Conservation (phyloP, 2,888 invertebrate genomes). For the Beris morrisii region DNA sequence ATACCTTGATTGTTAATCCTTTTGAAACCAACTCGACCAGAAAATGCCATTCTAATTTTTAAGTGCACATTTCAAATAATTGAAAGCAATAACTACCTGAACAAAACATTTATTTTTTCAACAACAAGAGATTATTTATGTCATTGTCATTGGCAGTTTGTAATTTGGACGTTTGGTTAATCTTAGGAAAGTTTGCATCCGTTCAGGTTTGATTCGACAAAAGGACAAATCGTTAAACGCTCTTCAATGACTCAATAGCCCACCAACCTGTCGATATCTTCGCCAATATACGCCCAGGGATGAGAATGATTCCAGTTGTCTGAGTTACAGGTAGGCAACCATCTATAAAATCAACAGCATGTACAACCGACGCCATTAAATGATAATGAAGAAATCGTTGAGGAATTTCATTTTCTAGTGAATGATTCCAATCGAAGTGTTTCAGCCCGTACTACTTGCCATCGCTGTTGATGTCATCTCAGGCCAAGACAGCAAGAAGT, state of each 20-base stretch:
- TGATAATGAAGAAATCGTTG: slow-evolving; percentile 23
- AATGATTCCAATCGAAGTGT: slow-evolving; percentile 17
- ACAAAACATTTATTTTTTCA: too few species aligned
- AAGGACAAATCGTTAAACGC: slow-evolving; percentile 19
- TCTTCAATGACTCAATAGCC: slow-evolving; percentile 12
- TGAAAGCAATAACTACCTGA: too few species aligned
- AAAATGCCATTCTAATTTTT: too few species aligned
- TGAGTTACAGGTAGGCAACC: not conserved
- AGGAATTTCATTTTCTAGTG: slow-evolving; percentile 25
- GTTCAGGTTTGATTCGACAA: not conserved
- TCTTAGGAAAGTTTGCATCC: too few species aligned
- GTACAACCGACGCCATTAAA: slow-evolving; percentile 25
- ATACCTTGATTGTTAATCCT: too few species aligned
- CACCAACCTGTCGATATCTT: slow-evolving; percentile 2
- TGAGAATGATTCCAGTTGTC: not conserved
- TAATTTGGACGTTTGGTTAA: too few species aligned
- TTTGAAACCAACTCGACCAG: too few species aligned
- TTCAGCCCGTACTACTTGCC: not conserved
- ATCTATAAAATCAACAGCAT: slow-evolving; percentile 14
- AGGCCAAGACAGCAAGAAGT: not conserved
- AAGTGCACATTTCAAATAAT: too few species aligned
- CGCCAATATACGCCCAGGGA: not conserved
- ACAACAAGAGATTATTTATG: too few species aligned
- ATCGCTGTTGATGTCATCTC: not conserved
- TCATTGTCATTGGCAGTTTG: too few species aligned